Conservation (phyloP, 2,888 invertebrate species). For the Alentia gelatinosa region DNA sequence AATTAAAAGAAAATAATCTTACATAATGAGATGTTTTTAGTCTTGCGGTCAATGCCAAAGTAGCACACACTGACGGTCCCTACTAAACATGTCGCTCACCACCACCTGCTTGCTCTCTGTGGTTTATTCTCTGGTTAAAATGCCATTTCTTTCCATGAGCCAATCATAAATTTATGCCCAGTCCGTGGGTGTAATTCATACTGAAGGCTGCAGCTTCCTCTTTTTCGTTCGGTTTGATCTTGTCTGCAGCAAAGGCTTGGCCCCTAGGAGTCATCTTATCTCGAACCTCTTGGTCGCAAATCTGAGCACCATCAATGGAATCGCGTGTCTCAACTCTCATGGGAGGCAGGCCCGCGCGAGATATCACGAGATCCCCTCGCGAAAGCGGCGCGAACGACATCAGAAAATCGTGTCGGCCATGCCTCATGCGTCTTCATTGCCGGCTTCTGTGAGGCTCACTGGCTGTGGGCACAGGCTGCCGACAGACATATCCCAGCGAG, state of each 20-base stretch:
- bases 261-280: background rate
- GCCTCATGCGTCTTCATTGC: slow-evolving; percentile 21
- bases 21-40: too few species aligned
- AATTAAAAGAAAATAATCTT: too few species aligned
- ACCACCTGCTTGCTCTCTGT: background rate
- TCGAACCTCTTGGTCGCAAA: background rate
- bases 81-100: background rate
- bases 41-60: too few species aligned
- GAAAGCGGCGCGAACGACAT: background rate
- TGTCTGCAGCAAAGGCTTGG: too few species aligned
- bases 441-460: background rate
- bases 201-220: background rate
- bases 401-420: background rate
- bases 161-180: background rate
- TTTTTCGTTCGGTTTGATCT: background rate
- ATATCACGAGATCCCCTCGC: slow-evolving; percentile 19
- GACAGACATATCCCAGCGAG: too few species aligned
- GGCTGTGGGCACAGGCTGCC: too few species aligned
- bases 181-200: background rate
- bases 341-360: background rate
- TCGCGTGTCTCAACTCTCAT: background rate
- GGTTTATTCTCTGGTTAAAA: background rate
- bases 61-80: too few species aligned
- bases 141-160: background rate
- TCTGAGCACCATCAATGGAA: background rate